These are phyloP conservation scores for Ptychochromis oligacanthus DNA, from an alignment of 2,113 vertebrate species.

Conservation along the genomic window DNA sequence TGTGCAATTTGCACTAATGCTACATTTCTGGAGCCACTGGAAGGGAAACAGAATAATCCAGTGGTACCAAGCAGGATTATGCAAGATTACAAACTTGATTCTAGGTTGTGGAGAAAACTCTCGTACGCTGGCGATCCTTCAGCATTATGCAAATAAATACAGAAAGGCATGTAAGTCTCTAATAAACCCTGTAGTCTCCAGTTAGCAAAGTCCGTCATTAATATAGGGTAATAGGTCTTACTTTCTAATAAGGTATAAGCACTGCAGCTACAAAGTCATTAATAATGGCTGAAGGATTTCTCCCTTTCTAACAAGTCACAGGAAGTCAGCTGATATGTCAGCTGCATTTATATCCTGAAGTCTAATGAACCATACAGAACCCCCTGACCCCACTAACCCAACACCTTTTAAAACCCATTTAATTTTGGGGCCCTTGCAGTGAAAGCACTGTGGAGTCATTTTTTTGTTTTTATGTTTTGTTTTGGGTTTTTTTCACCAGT, in stretches of 20 bases:
- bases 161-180: not conserved
- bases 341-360: not conserved
- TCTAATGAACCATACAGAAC: slow-evolving; percentile 2
- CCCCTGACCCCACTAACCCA: not conserved
- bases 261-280: not conserved
- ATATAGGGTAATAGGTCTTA: not conserved
- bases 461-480: not conserved
- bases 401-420: not conserved
- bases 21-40: not conserved
- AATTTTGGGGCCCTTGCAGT: not conserved
- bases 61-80: not conserved
- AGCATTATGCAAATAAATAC: not conserved
- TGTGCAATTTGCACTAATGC: not conserved
- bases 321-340: not conserved
- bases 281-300: not conserved
- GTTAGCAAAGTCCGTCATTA: not conserved
- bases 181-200: not conserved
- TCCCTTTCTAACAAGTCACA: not conserved
- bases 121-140: not conserved
- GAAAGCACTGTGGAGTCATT: not conserved
- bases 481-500: not conserved
- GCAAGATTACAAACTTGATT: slow-evolving; percentile 1
- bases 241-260: not conserved
- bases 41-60: not conserved
- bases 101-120: not conserved